These are phyloP conservation scores for Nannoperca australis DNA, from an alignment of 2,797 vertebrate species.

Conservation along the genomic window DNA sequence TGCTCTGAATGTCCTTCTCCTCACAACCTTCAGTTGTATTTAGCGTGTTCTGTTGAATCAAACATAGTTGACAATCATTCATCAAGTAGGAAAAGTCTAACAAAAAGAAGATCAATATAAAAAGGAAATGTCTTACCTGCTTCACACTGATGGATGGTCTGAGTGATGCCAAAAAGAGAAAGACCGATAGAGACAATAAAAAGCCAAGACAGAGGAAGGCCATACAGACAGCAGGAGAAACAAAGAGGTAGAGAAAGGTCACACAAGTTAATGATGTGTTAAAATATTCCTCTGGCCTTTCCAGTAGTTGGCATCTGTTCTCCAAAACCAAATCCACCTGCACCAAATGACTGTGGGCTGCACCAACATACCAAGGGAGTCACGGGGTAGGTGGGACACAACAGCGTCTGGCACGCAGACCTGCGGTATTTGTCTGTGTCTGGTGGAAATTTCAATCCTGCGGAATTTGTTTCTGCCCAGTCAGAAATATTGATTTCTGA, in stretches of 20 bases:
- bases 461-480: conserved; percentile 12
- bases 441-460: conserved; percentile 20
- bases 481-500: conserved; percentile 38
- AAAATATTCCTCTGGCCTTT: conserved; percentile 26
- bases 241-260: background rate
- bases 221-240: conserved; percentile 6
- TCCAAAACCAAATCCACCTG: conserved; percentile 48
- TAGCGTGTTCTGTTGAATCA: conserved; percentile 79
- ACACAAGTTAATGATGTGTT: conserved; percentile 32
- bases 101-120: background rate
- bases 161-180: conserved; percentile 34
- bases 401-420: conserved; percentile 36
- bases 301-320: conserved; percentile 15
- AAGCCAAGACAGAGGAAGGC: background rate
- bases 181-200: conserved; percentile 12
- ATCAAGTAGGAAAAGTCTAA: background rate
- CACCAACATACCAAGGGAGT: conserved; percentile 38
- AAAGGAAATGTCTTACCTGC: conserved; percentile 85
- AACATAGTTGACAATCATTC: conserved; percentile 37
- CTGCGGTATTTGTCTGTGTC: conserved; percentile 19
- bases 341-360: conserved; percentile 18
- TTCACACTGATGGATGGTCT: conserved; percentile 84
- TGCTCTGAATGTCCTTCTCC: conserved; percentile 55
- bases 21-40: conserved; percentile 44
- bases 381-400: conserved; percentile 29